Evolutionary conservation across 1,140 invertebrate species (phyloP), one percentile per base, ranked within the genome.

Genomic region (Aplysia californica): DNA sequence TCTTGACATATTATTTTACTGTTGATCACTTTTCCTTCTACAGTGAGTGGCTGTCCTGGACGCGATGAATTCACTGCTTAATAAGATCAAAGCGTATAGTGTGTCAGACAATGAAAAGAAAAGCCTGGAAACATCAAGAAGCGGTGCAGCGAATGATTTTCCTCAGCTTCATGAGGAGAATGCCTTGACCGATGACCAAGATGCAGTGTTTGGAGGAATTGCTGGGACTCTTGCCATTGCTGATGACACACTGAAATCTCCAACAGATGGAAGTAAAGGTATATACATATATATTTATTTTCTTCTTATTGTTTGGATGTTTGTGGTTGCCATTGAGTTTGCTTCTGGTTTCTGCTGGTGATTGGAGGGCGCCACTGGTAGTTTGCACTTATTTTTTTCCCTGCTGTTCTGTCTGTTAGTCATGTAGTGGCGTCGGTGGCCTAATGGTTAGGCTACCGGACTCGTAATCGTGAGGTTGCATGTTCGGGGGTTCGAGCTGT

Each of bases 171-270:
- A 36, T n/a, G 70, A 61, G 21, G 72, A 75, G 29, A 75, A 75
- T 75, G 58, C 29, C n/a, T 55, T 75, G 21, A 58, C 35, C 23
- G 70, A 72, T 3, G 70, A 72, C 21, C 70, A 72, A 23, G 70
- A 72, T 23, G 56, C 55, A 6, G 15, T 61, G 1, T 61, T 58
- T 36, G 70, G n/a, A 64, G 35, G 41, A 26, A 61, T 72, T 38
- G 38, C 70, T 15, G 70, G 70, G 38, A 72, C 31, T 6, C n/a
- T 72, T 55, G 33, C 55, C 1, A 59, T 72, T n/a, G 59, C 56
- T 10, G 56, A 75, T 50, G 59, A 65, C 2, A 10, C 31, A n/a
- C 21, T 75, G 59, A 75, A 65, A n/a, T 39, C 61, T 33, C 59
- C 61, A 18, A 75, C 59, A 26, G 61, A 65, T 59, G 18, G 39